These are phyloP conservation scores for Psephotus haematonotus DNA, from an alignment of 2,113 vertebrate genomes.

Conservation along the genomic window DNA sequence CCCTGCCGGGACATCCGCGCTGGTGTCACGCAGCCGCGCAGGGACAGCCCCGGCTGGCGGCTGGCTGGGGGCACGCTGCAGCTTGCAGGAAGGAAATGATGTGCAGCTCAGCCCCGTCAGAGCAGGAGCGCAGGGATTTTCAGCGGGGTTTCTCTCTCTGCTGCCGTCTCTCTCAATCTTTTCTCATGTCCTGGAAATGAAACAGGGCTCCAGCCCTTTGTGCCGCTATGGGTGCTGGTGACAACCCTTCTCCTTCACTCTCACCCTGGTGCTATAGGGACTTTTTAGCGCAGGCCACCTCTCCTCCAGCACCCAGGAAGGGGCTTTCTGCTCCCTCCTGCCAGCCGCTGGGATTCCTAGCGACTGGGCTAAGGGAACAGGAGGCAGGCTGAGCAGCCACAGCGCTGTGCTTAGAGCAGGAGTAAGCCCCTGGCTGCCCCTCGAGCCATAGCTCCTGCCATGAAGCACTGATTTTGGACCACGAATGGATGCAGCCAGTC, in stretches of 20 bases:
- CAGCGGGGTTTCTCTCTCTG: background rate
- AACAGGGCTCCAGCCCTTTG: background rate
- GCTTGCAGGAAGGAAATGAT: background rate
- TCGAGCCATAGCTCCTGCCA: background rate
- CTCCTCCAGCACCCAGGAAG: background rate
- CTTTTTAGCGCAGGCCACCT: background rate
- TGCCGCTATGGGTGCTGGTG: background rate
- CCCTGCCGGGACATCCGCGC: background rate
- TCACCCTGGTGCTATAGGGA: background rate
- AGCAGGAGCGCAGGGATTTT: background rate
- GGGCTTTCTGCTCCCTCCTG: background rate
- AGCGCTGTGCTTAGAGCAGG: background rate
- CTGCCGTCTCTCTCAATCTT: background rate
- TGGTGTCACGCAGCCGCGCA: background rate
- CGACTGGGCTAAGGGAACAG: background rate
- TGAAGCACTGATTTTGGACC: background rate
- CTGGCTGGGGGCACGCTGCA: background rate
- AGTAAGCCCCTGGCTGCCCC: background rate
- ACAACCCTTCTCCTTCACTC: background rate
- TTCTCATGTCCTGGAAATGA: slow-evolving; percentile 27
- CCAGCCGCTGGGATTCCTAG: background rate
- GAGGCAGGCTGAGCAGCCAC: background rate
- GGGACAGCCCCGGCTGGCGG: background rate
- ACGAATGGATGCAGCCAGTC: background rate
- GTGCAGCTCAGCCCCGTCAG: background rate